Percentiles rank a stretch among this genome's conserved stretches.
These are phyloP conservation scores for Oceanodroma tethys DNA, from an alignment of 2,113 vertebrate genomes.

Conservation along the genomic window DNA sequence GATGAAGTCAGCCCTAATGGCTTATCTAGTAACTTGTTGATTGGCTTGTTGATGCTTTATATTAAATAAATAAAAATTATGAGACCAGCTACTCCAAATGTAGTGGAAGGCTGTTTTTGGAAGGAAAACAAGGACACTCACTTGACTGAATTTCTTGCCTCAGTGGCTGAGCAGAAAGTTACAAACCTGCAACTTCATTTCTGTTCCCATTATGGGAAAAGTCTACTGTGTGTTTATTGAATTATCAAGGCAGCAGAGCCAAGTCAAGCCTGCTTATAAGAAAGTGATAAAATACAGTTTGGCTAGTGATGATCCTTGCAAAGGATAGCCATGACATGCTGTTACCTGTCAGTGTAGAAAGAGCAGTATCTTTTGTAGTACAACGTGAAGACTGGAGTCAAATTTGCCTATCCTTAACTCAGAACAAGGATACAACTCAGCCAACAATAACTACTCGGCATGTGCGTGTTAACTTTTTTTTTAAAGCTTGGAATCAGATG, in stretches of 20 bases:
- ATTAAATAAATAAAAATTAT: not conserved
- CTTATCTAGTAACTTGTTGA: not conserved
- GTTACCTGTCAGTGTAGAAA: not conserved
- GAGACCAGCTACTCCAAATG: not conserved
- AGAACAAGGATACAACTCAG: not conserved
- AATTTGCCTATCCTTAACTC: not conserved
- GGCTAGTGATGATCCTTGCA: not conserved
- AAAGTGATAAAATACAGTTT: not conserved
- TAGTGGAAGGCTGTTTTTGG: not conserved
- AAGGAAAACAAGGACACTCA: not conserved
- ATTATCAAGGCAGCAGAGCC: not conserved
- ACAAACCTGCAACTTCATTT: not conserved
- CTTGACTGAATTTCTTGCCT: not conserved
- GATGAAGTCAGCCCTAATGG: not conserved
- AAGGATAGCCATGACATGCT: not conserved
- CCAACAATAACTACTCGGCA: not conserved
- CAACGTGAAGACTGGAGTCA: not conserved
- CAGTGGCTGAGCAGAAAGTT: not conserved
- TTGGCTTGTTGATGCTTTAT: not conserved
- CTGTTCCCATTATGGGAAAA: not conserved
- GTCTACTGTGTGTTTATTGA: not conserved
- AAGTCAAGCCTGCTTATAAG: not conserved
- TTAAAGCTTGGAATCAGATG: slow-evolving; percentile 47
- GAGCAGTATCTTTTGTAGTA: not conserved
- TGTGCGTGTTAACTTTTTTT: not conserved